Evolutionary conservation across 2,113 vertebrate species (phyloP).

Genomic region (Myxocyprinus asiaticus): DNA sequence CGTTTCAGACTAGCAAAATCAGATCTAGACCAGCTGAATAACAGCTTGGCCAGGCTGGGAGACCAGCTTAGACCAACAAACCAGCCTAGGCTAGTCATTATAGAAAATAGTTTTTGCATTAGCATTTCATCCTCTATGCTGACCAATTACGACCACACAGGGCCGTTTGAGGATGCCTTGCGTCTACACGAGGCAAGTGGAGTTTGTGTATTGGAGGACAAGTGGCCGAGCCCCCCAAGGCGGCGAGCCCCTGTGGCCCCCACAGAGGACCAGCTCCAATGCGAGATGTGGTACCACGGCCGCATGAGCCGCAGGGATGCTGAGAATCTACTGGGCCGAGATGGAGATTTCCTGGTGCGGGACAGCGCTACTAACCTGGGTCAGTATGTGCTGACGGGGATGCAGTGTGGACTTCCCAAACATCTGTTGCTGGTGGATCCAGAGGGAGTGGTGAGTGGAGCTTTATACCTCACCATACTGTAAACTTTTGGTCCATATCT

Average conservation of each 20-base stretch:
- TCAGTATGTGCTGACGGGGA: slow-evolving; percentile 95
- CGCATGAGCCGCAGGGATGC: slow-evolving; percentile 91
- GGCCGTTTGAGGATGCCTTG: slow-evolving; percentile 93
- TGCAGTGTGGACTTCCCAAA: slow-evolving; percentile 90
- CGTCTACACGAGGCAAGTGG: slow-evolving; percentile 83
- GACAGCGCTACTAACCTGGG: slow-evolving; percentile 94
- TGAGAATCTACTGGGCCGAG: slow-evolving; percentile 84
- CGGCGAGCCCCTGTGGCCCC: slow-evolving; percentile 87
- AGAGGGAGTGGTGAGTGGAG: slow-evolving; percentile 90
- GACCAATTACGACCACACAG: slow-evolving; percentile 62
- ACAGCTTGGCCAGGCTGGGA: no score
- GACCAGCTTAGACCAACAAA: no score
- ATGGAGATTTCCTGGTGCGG: slow-evolving; percentile 93
- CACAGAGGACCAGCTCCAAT: slow-evolving; percentile 89
- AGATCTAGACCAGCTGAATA: no score
- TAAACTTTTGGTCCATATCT: background rate
- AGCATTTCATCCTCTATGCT: no score
- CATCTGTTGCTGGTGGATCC: slow-evolving; percentile 96
- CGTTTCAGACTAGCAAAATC: no score
- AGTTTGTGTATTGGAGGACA: slow-evolving; percentile 76
- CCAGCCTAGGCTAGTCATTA: no score
- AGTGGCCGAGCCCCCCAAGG: slow-evolving; percentile 88
- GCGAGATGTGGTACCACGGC: slow-evolving; percentile 94
- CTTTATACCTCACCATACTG: background rate
- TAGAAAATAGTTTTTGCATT: background rate